Conservation (phyloP, 2,888 invertebrate species). For the Lysandra bellargus region DNA sequence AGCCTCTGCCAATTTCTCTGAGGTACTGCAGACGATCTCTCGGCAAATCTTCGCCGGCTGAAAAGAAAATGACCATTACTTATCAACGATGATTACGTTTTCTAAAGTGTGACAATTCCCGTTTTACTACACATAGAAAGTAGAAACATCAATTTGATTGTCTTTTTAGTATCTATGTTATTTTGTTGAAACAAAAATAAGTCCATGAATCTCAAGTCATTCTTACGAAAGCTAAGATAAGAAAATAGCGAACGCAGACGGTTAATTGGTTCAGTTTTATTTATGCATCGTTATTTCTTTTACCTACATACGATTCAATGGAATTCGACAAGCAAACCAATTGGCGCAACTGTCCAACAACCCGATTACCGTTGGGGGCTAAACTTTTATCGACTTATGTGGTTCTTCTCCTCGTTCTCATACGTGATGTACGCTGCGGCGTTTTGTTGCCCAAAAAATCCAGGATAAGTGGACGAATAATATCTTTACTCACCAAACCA, state of each 20-base stretch:
- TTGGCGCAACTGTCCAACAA: constrained; percentile 68
- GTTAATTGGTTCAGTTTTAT: too few relatives aligned
- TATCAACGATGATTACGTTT: background rate
- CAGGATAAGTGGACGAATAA: background rate
- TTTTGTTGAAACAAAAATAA: too few relatives aligned
- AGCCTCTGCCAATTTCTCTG: constrained; percentile 89
- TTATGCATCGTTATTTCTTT: too few relatives aligned
- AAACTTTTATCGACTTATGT: constrained; percentile 60
- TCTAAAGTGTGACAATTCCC: background rate
- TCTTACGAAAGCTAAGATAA: too few relatives aligned
- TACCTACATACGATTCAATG: too few relatives aligned
- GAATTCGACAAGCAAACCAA: constrained; percentile 55
- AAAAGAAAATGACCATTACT: constrained; percentile 39
- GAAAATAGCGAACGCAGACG: too few relatives aligned
- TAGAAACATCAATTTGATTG: background rate
- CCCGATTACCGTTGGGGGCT: constrained; percentile 56
- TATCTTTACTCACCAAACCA: constrained; percentile 68
- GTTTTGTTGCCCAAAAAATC: constrained; percentile 62
- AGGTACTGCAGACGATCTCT: constrained; percentile 89
- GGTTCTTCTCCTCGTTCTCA: constrained; percentile 73
- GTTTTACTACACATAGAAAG: background rate
- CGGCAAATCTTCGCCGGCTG: constrained; percentile 83
- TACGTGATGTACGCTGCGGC: constrained; percentile 58
- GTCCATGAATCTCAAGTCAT: too few relatives aligned
- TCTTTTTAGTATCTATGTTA: background rate